Base-by-base conservation (phyloP, 1,140 invertebrate genomes). In the Drosophila paulistorum region DNA sequence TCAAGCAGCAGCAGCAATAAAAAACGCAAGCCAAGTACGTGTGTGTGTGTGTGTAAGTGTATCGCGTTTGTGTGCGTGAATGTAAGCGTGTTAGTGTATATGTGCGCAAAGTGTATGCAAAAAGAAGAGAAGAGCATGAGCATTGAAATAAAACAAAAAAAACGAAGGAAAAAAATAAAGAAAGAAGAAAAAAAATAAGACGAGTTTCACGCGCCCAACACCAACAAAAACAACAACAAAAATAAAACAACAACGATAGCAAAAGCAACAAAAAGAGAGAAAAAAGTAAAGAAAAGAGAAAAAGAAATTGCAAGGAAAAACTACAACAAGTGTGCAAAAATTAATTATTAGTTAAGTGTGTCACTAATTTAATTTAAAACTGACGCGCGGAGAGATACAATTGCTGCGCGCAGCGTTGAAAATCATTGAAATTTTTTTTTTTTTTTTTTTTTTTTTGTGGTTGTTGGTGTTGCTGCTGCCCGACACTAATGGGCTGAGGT, bases 321-420 rank as follows among this genome's bases (percentile, higher is more conserved):
- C 79, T 79, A 80, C 77, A 82, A 85, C 81, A 86, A 87, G 83
- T 87, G 83, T 87, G 83, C 83, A 74, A 86, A 89, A 87, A 87
- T 87, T 89, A 87, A 83, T 87, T 87, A 87, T 89, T 86, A 87
- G 74, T 79, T 87, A 87, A 87, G 83, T 89, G 83, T 89, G 83
- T 89, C 77, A 89, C 83, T 87, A 87, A 87, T 84, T 87, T 87
- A 79, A 87, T 87, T 87, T 86, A 62, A 76, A 62, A 75, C 45
- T 51, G 17, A 74, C 71, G 68, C 79, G 69, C 62, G 65, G 55
- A 39, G 35, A 64, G 65, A 71, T 67, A 66, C 68, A 67, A 65
- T 78, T 87, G 83, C 79, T 87, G 82, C 83, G 83, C 83, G 83
- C 80, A 87, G 83, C 84, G 80, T 80, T 76, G 70, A 59, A 80